Base-by-base conservation (phyloP, 2,888 invertebrate species). In the Liopterus haemorrhoidalis region DNA sequence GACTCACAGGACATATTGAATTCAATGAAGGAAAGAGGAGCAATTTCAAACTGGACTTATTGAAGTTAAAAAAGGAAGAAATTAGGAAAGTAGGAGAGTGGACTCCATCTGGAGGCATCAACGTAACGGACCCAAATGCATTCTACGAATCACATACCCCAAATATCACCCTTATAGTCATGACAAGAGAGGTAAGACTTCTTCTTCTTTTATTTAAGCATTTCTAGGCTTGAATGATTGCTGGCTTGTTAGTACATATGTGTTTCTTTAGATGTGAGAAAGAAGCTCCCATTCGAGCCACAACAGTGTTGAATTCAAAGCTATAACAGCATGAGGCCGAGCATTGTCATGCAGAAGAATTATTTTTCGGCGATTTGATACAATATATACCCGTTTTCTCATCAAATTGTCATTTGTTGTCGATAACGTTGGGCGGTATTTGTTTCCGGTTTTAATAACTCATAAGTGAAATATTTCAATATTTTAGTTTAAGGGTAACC, bases 11-110 rank as follows among this genome's bases (percentile, higher is more conserved):
- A 0, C 82, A 81, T 12, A 82, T 88, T 50, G 82, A 82, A 63
- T 86, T 87, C 67, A 84, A 85, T 62, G 83, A 85, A 64, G 87
- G 87, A 1, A 73, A 78, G 40, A 72, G 88, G 41, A 78, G 79
- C 38, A 79, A 82, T 58, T 85, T 88, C 60, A 80, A 82, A 58
- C 69, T 88, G 49, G 87, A 87, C 62, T 66, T 85, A 41, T 70
- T 85, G 21, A 85, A 85, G 66, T 66, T 85, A 51, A 82, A 82
- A 57, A 81, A 83, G 56, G 80, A 83, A 59, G 77, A 81, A 0
- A 70, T 85, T 43, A 78, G 81, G 11, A 85, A 85, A 67, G 83
- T 85, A 35, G 85, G 85, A 1, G 83, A 83, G 62, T 85, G 84
- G 83, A 76, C 77, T 35, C 81, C 81, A 1, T 72, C 74, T 25